Percentiles rank a stretch among this genome's conserved stretches.
These are phyloP conservation scores for Ypsolopha scabrella DNA, from an alignment of 2,888 invertebrate species.

Conservation along the genomic window DNA sequence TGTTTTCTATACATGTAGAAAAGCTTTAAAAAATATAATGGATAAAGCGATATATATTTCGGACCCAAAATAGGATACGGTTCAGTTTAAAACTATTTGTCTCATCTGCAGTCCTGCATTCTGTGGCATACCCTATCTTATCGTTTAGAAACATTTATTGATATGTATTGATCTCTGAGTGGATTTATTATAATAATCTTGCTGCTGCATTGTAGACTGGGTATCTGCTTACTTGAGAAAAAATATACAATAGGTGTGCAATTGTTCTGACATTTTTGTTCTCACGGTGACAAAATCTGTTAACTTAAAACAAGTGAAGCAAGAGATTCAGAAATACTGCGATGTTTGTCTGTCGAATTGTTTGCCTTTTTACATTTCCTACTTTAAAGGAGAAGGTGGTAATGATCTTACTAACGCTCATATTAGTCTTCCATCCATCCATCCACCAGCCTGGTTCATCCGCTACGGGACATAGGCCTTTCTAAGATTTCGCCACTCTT, in stretches of 20 bases:
- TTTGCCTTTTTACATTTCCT: too few relatives aligned
- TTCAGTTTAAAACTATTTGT: neutral
- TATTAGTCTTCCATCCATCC: too few relatives aligned
- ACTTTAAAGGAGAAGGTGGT: too few relatives aligned
- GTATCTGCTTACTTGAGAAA: constrained; percentile 10
- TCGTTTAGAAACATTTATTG: constrained; percentile 52
- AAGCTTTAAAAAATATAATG: neutral
- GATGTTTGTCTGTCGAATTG: too few relatives aligned
- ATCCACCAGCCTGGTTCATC: too few relatives aligned
- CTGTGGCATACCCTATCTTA: constrained; percentile 23
- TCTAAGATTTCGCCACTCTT: too few relatives aligned
- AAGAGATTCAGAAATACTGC: too few relatives aligned
- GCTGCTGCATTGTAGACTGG: neutral
- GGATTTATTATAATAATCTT: constrained; percentile 46
- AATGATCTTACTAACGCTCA: too few relatives aligned
- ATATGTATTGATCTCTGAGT: constrained; percentile 50
- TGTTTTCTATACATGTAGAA: neutral
- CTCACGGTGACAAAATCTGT: constrained; percentile 8
- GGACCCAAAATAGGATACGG: too few relatives aligned
- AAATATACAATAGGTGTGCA: constrained; percentile 22
- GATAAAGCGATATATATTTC: neutral
- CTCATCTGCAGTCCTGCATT: constrained; percentile 7
- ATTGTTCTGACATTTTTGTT: constrained; percentile 17
- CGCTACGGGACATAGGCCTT: too few relatives aligned
- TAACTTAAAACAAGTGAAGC: too few relatives aligned